phyloP scores from a whole-genome alignment of 1,140 invertebrate species.

The Phymastichus coffea region DNA sequence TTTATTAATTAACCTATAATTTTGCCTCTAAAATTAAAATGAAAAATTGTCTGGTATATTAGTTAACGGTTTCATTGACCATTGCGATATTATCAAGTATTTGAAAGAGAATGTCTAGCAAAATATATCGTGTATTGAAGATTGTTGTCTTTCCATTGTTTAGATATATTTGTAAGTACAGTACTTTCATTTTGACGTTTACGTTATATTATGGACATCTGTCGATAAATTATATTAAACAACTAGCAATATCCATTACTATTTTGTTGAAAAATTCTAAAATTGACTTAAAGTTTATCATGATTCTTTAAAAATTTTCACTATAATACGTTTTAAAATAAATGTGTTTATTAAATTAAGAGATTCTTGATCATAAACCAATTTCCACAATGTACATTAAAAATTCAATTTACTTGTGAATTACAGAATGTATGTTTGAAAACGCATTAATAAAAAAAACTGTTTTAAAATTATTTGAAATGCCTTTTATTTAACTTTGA shows the following conservation, averaged over 20 bases:
- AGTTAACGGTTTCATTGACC: too few relatives aligned
- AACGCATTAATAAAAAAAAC: conserved; percentile 18
- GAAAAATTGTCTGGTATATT: too few relatives aligned
- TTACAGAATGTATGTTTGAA: conserved; percentile 16
- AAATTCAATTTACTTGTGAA: background rate
- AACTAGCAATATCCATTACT: conserved; percentile 2
- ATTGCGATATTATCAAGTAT: too few relatives aligned
- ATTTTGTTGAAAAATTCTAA: too few relatives aligned
- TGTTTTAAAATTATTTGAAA: conserved; percentile 12
- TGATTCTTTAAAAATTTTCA: background rate
- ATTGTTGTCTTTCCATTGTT: conserved; percentile 1
- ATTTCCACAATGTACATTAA: background rate
- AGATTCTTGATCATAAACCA: background rate
- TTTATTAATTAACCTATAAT: too few relatives aligned
- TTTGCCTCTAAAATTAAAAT: too few relatives aligned
- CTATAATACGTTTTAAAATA: background rate
- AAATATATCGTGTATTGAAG: background rate
- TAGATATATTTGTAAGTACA: background rate
- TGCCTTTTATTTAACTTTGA: too few relatives aligned
- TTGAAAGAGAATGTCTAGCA: too few relatives aligned
- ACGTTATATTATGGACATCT: background rate
- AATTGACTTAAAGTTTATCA: background rate
- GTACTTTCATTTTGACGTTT: background rate
- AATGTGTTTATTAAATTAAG: conserved; percentile 4
- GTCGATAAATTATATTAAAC: background rate